A percentile compares a stretch with the other conserved stretches of the same genome.
These are phyloP conservation scores for Spongia lamella DNA, from an alignment of 37 sponge, comb jelly and placozoan genomes.

Conservation along the genomic window DNA sequence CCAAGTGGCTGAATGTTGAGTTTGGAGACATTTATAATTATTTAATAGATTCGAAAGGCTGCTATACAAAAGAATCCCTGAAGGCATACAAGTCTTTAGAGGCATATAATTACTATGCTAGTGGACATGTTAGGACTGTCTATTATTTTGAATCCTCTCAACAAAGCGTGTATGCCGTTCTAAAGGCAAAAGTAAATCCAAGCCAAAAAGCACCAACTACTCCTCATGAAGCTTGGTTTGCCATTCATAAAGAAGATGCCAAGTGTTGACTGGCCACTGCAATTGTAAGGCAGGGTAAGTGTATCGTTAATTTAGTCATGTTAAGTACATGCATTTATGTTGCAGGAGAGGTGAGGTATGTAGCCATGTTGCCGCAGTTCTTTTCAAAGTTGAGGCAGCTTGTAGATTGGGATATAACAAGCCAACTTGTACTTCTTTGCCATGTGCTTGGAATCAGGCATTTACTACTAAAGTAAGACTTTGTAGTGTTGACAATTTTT, in stretches of 20 bases:
- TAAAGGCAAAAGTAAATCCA: conserved; percentile 2
- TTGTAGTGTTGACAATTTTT: no score
- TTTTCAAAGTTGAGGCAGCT: neutral
- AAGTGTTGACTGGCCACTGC: neutral
- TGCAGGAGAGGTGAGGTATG: neutral
- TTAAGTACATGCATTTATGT: no score
- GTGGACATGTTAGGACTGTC: neutral
- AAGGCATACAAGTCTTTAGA: neutral
- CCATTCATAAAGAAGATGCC: no score
- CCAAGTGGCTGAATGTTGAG: neutral
- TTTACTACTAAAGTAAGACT: no score
- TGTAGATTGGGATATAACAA: no score
- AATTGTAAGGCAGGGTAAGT: conserved; percentile 1
- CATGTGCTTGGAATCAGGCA: no score
- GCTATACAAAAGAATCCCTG: neutral
- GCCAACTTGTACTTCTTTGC: no score
- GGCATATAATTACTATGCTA: no score
- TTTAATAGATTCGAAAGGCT: neutral
- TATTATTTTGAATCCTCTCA: neutral
- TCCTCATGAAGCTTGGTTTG: neutral
- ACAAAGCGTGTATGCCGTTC: neutral
- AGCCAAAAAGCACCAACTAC: neutral
- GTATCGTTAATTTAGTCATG: neutral
- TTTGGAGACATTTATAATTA: neutral
- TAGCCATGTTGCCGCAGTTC: neutral